phyloP scores from a whole-genome alignment of 2,113 vertebrate species.

The Oxyura jamaicensis region DNA sequence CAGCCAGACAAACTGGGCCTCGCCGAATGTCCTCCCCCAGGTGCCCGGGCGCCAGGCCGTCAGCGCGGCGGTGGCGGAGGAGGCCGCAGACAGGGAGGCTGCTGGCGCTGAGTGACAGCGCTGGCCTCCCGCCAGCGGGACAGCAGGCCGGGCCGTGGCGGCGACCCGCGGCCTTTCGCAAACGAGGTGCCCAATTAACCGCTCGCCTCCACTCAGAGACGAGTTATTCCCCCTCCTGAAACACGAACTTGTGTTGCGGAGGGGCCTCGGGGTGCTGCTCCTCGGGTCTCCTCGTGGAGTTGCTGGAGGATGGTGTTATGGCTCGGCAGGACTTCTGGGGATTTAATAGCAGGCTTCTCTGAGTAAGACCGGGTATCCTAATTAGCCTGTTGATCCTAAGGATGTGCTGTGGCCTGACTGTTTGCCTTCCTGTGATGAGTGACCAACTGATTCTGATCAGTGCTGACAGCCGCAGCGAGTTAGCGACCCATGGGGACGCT shows the following conservation, averaged over 20 bases:
- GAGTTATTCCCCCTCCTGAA: neutral
- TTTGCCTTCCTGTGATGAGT: neutral
- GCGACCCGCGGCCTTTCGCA: neutral
- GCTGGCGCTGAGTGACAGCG: constrained; percentile 27
- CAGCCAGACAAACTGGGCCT: constrained; percentile 48
- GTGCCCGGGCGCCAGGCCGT: constrained; percentile 57
- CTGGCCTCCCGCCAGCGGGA: constrained; percentile 17
- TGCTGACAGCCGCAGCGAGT: neutral
- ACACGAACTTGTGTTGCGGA: fast-evolving
- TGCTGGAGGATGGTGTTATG: neutral
- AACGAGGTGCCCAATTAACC: fast-evolving
- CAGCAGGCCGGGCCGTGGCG: neutral
- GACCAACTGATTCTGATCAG: neutral
- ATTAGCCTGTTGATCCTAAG: neutral
- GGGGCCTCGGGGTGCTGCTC: neutral
- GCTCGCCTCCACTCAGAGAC: fast-evolving
- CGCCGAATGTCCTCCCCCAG: constrained; percentile 17
- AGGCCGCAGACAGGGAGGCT: neutral
- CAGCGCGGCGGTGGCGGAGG: constrained; percentile 16
- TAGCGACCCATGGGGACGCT: neutral
- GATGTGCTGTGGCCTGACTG: neutral
- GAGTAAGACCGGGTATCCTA: neutral
- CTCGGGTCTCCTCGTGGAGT: neutral
- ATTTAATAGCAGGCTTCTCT: neutral
- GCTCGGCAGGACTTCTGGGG: neutral